Evolutionary conservation across 2,888 invertebrate genomes (phyloP), one percentile per base, ranked within the genome.

Genomic region (Tethea ocularis): DNA sequence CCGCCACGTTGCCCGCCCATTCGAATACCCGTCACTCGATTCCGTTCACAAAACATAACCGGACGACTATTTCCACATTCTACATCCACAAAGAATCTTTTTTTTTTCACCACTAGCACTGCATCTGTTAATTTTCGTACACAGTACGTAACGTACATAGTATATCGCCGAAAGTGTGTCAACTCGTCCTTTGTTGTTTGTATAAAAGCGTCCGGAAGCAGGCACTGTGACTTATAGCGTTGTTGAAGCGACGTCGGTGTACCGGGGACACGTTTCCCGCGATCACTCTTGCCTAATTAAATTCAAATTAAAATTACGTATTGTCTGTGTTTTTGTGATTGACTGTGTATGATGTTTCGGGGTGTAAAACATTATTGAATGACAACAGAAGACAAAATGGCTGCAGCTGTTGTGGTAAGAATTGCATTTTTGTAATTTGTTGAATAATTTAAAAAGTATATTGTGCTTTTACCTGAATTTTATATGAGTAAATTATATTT

Each of bases 41-140:
- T 87, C 85, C 88, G 82, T 78, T 88, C 89, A 83, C 88, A 93
- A 91, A 91, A 91, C 91, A 89, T 84, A 89, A 89, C 87, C 91
- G 93, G 92, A 93, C 89, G 94, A 93, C 87, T 91, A 77, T 82
- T 63, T 20, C 23, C 29, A 54, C 69, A 66, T 66, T 73, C 72
- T 72, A 75, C 76, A 77, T 72, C 72, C 71, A 69, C 66, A 75
- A 82, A 76, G 72, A 69, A 69, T 69, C 71, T 66, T 54, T 64
- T 68, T 61, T 60, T 46, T 62, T 20, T 46, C 10, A 59, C 63
- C 55, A 57, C 26, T 66, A 64, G 52, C 59, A 57, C 46, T 23
- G 57, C 51, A 56, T 51, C 13, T 56, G 15, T 46, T 51, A 24
- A 46, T 53, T 23, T n/a, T 13, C 24, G n/a, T n/a, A n/a, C n/a